phyloP scores from a whole-genome alignment of 2,888 invertebrate genomes.

The Caenorhabditis doughertyi region DNA sequence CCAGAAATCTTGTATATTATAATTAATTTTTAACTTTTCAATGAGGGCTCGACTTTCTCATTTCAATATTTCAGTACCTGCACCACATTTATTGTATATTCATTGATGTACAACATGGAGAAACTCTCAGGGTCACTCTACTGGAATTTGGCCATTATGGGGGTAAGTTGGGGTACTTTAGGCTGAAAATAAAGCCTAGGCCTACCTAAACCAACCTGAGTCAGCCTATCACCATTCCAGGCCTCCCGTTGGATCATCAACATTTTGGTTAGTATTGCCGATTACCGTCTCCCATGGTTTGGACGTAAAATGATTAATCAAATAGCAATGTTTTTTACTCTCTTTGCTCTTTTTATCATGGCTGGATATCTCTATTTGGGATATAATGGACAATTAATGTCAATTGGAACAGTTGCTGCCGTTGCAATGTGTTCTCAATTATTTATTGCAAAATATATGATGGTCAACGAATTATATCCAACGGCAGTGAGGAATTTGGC shows the following conservation, averaged over 20 bases:
- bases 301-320: constrained; percentile 72
- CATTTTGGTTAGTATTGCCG: constrained; percentile 67
- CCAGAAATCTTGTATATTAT: no score
- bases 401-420: constrained; percentile 65
- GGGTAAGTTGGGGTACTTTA: constrained; percentile 52
- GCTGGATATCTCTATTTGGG: constrained; percentile 35
- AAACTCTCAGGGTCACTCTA: constrained; percentile 65
- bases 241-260: constrained; percentile 71
- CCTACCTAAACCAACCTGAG: no score
- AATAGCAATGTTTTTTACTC: constrained; percentile 64
- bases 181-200: no score
- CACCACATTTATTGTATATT: constrained; percentile 63
- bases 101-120: constrained; percentile 68
- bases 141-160: constrained; percentile 64
- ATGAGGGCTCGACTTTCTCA: no score
- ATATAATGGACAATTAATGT: constrained; percentile 47
- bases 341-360: constrained; percentile 35
- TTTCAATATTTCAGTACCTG: constrained; percentile 53
- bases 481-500: constrained; percentile 78
- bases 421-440: constrained; percentile 71
- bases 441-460: constrained; percentile 69
- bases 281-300: constrained; percentile 67
- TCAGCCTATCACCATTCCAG: constrained; percentile 34
- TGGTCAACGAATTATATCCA: constrained; percentile 72
- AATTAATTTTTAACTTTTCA: no score